These are phyloP conservation scores for Anguilla rostrata DNA, from an alignment of 2,113 vertebrate species.

Conservation along the genomic window DNA sequence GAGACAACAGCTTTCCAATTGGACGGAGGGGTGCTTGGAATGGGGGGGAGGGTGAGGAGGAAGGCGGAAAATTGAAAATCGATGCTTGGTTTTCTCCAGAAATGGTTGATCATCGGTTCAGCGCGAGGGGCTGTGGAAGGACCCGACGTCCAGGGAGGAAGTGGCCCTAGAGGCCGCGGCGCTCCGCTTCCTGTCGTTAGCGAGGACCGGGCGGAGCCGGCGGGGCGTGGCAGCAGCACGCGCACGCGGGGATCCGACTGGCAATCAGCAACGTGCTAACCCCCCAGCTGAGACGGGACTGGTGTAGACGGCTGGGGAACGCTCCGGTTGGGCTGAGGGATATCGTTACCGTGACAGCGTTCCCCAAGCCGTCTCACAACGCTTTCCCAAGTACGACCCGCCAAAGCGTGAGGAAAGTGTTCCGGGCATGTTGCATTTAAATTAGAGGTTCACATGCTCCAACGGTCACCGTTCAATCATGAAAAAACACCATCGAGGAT, in stretches of 20 bases:
- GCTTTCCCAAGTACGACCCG: neutral
- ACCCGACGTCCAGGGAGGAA: neutral
- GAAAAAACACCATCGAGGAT: neutral
- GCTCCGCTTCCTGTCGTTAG: neutral
- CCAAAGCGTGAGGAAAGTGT: neutral
- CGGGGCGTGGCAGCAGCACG: neutral
- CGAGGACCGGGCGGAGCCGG: neutral
- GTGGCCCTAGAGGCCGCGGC: neutral
- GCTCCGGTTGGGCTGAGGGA: no score
- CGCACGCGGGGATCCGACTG: neutral
- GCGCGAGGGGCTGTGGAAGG: neutral
- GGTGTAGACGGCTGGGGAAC: no score
- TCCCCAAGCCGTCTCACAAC: neutral
- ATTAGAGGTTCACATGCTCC: neutral
- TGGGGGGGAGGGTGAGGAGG: neutral
- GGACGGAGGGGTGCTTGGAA: neutral
- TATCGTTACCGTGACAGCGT: no score
- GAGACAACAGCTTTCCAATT: conserved; percentile 7
- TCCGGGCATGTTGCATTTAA: neutral
- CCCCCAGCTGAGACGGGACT: no score
- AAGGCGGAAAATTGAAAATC: conserved; percentile 14
- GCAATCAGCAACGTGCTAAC: neutral
- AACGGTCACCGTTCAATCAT: neutral
- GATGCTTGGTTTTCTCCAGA: neutral
- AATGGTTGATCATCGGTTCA: conserved; percentile 5